phyloP scores from a whole-genome alignment of 1,140 invertebrate genomes.

The Drosophila rhopaloa region DNA sequence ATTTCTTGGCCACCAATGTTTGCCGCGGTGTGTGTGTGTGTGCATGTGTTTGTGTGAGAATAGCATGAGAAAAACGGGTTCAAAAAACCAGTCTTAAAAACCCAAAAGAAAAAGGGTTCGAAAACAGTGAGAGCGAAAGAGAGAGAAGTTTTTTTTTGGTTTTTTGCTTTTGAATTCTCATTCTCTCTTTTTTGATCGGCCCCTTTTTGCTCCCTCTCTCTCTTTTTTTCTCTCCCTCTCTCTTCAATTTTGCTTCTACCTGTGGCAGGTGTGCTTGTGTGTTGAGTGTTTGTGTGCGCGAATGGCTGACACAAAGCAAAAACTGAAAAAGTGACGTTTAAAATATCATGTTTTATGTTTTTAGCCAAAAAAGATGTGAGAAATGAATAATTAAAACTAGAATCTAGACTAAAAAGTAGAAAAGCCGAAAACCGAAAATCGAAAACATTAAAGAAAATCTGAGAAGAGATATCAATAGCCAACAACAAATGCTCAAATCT shows the following conservation, averaged over 20 bases:
- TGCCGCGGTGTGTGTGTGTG: slow-evolving; percentile 7
- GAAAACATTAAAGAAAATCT: slow-evolving; percentile 9
- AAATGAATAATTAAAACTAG: slow-evolving; percentile 38
- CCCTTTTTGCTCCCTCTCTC: not conserved
- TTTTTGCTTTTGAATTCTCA: slow-evolving; percentile 7
- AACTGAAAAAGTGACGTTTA: slow-evolving; percentile 61
- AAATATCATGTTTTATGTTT: slow-evolving; percentile 36
- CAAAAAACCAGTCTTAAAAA: slow-evolving; percentile 64
- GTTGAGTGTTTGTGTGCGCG: slow-evolving; percentile 52
- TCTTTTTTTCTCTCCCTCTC: slow-evolving; percentile 2
- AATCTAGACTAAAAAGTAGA: slow-evolving; percentile 31
- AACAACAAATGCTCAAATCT: slow-evolving; percentile 71
- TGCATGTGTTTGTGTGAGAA: slow-evolving; percentile 43
- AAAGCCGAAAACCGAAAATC: slow-evolving; percentile 4
- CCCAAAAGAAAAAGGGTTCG: slow-evolving; percentile 66
- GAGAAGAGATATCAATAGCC: slow-evolving; percentile 24
- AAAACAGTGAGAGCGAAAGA: slow-evolving; percentile 32
- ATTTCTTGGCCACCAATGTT: slow-evolving; percentile 24
- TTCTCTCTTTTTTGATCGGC: slow-evolving; percentile 5
- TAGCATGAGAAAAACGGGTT: slow-evolving; percentile 75
- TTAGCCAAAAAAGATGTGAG: slow-evolving; percentile 50
- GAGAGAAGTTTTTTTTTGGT: slow-evolving; percentile 4
- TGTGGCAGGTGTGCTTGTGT: slow-evolving; percentile 69
- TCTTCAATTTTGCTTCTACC: slow-evolving; percentile 33
- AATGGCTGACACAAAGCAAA: slow-evolving; percentile 68